Conservation (phyloP, 30 jellyfish, hydroid and myxozoan species). For the Aurelia coerulea region DNA sequence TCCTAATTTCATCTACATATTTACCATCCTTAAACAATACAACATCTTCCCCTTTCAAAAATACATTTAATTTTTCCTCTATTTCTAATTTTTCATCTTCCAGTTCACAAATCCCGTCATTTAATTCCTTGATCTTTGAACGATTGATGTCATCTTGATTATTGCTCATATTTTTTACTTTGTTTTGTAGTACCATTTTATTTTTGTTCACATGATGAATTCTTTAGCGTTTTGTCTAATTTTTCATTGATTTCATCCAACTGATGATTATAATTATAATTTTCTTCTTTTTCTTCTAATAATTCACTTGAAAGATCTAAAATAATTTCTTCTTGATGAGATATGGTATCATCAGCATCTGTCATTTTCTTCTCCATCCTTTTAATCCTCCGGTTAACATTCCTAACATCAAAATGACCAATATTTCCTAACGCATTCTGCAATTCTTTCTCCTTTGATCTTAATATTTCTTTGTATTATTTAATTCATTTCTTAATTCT, state of each 20-base stretch:
- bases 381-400: slow-evolving; percentile 1
- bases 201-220: slow-evolving; percentile 6
- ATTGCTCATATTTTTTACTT: too few relatives aligned
- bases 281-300: slow-evolving; percentile 1
- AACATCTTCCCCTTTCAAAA: too few relatives aligned
- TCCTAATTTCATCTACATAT: too few relatives aligned
- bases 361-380: not conserved
- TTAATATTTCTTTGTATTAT: not conserved
- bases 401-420: not conserved
- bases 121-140: not conserved
- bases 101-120: not conserved
- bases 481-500: not conserved
- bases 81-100: not conserved
- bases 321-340: slow-evolving; percentile 6
- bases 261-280: not conserved
- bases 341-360: slow-evolving; percentile 2
- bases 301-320: not conserved
- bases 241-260: not conserved
- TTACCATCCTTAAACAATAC: too few relatives aligned
- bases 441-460: not conserved
- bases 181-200: slow-evolving; percentile 1
- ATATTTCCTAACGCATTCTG: not conserved
- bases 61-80: not conserved
- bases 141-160: too few relatives aligned
- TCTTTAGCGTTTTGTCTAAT: not conserved